Evolutionary conservation across 2,888 invertebrate genomes (phyloP), one percentile per base, ranked within the genome.

Genomic region (Parochlus steinenii): DNA sequence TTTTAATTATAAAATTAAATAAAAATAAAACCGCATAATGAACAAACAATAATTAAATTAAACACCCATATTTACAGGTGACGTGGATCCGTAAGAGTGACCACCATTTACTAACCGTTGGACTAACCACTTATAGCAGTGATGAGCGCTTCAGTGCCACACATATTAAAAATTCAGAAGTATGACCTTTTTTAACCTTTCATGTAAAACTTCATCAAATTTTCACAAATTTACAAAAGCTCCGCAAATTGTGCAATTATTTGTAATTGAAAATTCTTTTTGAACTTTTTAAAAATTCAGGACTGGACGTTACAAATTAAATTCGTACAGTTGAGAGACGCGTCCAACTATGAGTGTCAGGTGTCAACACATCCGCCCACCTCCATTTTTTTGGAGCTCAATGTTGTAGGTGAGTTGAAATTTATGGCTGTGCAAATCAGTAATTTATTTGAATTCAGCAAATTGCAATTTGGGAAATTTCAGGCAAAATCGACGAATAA

Each of bases 291-390:
- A 16, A 44, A 44, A 39, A 54, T 61, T 12, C 64, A 81, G 79
- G 87, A 87, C 60, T 89, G 87, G 87, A 83, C 86, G 41, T 61
- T 89, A 41, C 85, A 87, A 67, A 83, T 89, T 52, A 78, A 80
- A 56, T 86, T 77, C 60, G 85, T 86, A 36, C 85, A 86, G 58
- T 70, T 72, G 47, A 69, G 82, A 46, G 87, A 89, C 54, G 82
- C 79, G 22, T 87, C 87, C 33, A 18, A 20, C 15, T 82, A 81
- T 59, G 80, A 82, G 58, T 87, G 86, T 58, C 86, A 87, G 66
- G 82, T 87, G 38, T 85, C 86, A 19, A 85, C 85, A 30, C 85
- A 87, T 65, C 87, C 87, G 42, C 85, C 86, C 47, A 78, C 80
- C 43, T 85, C 85, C 61, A 82, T 87, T 63, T 85, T 85, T 60